A percentile compares a stretch with the other conserved stretches of the same genome.
phyloP scores from a whole-genome alignment of 2,113 vertebrate species.

The Scophthalmus maximus region DNA sequence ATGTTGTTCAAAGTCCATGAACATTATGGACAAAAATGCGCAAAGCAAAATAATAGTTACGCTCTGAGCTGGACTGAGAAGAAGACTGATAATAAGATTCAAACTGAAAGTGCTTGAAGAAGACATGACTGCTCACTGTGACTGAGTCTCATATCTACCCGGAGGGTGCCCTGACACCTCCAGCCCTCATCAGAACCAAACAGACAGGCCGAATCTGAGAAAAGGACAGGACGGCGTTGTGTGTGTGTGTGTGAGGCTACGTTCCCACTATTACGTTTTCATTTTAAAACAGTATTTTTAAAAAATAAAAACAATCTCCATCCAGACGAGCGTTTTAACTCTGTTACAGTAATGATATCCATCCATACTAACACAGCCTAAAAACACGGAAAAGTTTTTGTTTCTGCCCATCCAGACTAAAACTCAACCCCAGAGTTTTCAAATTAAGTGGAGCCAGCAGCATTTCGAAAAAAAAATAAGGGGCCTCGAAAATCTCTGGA shows the following conservation, averaged over 20 bases:
- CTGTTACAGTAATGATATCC: not conserved
- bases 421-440: no score
- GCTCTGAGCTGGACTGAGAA: not conserved
- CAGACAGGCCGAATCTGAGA: slow-evolving; percentile 25
- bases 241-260: not conserved
- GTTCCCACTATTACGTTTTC: not conserved
- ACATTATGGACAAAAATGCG: no score
- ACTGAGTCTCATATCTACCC: slow-evolving; percentile 42
- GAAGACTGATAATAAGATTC: slow-evolving; percentile 39
- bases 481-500: no score
- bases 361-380: no score
- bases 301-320: not conserved
- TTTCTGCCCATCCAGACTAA: no score
- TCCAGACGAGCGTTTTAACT: no score
- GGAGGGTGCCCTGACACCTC: slow-evolving; percentile 50
- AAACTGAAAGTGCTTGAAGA: slow-evolving; percentile 43
- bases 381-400: no score
- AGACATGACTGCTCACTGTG: slow-evolving; percentile 44
- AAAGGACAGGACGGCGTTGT: slow-evolving; percentile 22
- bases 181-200: slow-evolving; percentile 48
- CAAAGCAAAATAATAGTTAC: slow-evolving; percentile 10
- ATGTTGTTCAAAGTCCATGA: no score
- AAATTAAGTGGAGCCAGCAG: no score
- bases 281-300: not conserved
- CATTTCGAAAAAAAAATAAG: no score